Evolutionary conservation across 2,113 vertebrate species (phyloP).

Genomic region (Strix uralensis): DNA sequence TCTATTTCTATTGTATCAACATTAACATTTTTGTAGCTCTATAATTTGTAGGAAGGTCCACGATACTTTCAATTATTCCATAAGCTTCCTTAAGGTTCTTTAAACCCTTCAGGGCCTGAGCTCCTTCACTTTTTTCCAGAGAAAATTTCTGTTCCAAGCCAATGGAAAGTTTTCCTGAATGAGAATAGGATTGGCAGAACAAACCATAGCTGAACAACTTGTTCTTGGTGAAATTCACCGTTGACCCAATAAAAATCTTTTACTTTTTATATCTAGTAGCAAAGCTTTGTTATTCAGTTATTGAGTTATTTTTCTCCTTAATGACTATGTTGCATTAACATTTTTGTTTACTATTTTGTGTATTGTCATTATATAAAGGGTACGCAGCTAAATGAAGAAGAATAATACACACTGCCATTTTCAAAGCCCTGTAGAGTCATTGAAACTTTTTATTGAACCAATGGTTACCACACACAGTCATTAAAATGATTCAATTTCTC

Average conservation of each 20-base stretch:
- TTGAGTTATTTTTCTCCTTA: background rate
- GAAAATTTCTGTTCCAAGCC: background rate
- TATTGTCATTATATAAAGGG: background rate
- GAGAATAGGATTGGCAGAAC: background rate
- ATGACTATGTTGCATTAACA: background rate
- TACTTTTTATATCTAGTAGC: background rate
- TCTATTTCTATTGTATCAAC: background rate
- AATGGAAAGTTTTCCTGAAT: background rate
- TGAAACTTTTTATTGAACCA: background rate
- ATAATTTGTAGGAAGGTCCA: background rate
- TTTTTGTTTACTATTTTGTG: background rate
- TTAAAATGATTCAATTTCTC: background rate
- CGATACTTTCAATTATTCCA: background rate
- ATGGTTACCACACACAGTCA: background rate
- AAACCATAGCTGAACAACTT: background rate
- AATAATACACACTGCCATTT: background rate
- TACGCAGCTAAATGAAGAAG: background rate
- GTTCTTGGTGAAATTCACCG: background rate
- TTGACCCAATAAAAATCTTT: background rate
- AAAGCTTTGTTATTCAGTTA: background rate
- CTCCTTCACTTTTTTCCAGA: background rate
- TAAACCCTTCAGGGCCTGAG: background rate
- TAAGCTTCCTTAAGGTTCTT: background rate
- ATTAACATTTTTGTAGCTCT: background rate
- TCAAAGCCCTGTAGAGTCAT: background rate